Conservation (phyloP, 35 echinoderm and acorn worm species). For the Anneissia japonica region DNA sequence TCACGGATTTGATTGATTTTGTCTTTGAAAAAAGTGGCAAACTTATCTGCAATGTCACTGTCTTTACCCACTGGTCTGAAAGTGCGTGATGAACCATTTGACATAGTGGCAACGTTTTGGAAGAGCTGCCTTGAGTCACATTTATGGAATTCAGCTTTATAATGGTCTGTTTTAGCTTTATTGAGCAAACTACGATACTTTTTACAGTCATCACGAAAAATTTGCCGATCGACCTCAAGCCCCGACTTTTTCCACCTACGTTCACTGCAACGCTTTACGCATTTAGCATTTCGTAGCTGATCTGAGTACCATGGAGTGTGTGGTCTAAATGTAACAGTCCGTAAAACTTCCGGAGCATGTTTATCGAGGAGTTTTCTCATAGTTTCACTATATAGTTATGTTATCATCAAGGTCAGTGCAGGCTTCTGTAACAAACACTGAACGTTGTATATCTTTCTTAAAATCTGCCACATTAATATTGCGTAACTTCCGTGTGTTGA, state of each 20-base stretch:
- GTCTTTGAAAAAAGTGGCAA: no score
- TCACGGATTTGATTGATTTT: no score
- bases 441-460: constrained; percentile 6
- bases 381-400: constrained; percentile 30
- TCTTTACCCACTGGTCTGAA: no score
- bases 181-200: no score
- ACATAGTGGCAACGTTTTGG: no score
- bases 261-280: constrained; percentile 21
- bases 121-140: no score
- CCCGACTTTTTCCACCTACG: constrained; percentile 29
- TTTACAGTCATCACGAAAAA: constrained; percentile 14
- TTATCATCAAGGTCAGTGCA: constrained; percentile 15
- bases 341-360: constrained; percentile 17
- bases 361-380: constrained; percentile 25
- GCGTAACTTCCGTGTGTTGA: constrained; percentile 19
- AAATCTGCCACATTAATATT: constrained; percentile 33
- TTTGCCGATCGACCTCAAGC: background rate
- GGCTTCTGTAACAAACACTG: background rate
- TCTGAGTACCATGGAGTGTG: constrained; percentile 54
- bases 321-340: constrained; percentile 35
- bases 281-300: constrained; percentile 14
- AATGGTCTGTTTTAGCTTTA: no score
- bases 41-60: no score
- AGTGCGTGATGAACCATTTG: no score
- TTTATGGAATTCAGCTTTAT: no score